These are phyloP conservation scores for Phataginus tetradactyla DNA, from an alignment of 2,797 vertebrate genomes.

Conservation along the genomic window DNA sequence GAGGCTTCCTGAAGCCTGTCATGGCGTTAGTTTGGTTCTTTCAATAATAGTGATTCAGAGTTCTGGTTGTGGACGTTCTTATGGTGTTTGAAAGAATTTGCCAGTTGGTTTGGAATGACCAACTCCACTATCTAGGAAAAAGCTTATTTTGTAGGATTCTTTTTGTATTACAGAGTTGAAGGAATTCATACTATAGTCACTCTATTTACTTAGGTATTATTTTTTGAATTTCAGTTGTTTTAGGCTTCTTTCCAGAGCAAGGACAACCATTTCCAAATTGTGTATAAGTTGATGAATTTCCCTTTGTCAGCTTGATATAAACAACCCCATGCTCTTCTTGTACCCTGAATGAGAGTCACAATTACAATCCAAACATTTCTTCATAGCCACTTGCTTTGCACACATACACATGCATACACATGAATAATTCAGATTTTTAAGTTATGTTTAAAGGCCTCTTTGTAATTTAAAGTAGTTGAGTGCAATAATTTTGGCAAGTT, in stretches of 20 bases:
- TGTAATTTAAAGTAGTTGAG: neutral
- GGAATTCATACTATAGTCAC: neutral
- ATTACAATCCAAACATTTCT: neutral
- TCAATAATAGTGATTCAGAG: neutral
- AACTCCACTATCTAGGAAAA: neutral
- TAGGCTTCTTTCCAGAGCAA: neutral
- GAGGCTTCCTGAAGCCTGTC: too few relatives aligned
- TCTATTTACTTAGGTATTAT: neutral
- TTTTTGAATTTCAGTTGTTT: neutral
- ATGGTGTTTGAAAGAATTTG: neutral
- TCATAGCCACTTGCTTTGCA: neutral
- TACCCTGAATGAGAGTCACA: neutral
- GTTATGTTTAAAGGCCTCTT: neutral
- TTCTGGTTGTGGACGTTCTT: neutral
- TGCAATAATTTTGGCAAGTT: conserved; percentile 23
- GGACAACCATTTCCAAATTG: neutral
- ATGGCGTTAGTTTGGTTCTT: too few relatives aligned
- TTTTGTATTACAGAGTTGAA: neutral
- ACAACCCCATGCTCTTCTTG: neutral
- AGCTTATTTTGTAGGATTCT: neutral
- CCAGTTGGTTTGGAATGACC: neutral
- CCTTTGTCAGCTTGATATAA: neutral
- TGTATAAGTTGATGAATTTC: neutral
- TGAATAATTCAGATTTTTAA: neutral
- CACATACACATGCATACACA: neutral